Evolutionary conservation across 2,797 vertebrate species (phyloP).

Genomic region (Capromys pilorides): DNA sequence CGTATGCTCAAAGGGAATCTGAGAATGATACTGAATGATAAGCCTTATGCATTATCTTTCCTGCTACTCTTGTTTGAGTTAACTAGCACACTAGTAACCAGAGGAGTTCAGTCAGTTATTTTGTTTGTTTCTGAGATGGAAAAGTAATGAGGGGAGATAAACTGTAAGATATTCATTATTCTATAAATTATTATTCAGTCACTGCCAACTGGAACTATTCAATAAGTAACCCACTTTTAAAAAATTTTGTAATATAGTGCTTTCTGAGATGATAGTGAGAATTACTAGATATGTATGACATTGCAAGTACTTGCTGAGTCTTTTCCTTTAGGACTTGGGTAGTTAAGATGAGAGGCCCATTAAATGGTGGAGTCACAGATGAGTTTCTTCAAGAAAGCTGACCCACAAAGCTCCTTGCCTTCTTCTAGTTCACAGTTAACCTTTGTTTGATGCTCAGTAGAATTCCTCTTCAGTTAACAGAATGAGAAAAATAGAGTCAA

Average conservation of each 20-base stretch:
- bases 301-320: constrained; percentile 67
- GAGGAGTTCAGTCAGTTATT: background rate
- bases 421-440: background rate
- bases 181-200: background rate
- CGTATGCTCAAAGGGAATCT: too few relatives aligned
- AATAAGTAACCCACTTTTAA: constrained; percentile 18
- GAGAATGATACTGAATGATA: background rate
- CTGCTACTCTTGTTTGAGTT: background rate
- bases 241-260: background rate
- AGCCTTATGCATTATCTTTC: background rate
- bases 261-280: constrained; percentile 23
- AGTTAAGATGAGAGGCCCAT: constrained; percentile 23
- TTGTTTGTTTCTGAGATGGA: background rate
- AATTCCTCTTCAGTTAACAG: background rate
- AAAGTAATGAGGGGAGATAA: constrained; percentile 11
- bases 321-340: constrained; percentile 49
- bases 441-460: background rate
- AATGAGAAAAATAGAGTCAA: background rate
- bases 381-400: background rate
- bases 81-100: background rate
- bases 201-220: background rate
- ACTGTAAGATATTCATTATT: background rate
- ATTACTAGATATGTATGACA: background rate
- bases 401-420: background rate
- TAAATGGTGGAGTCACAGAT: background rate